Percentiles rank a stretch among this genome's conserved stretches.
phyloP scores from a whole-genome alignment of 2,888 invertebrate species.

The Junonia oenone region DNA sequence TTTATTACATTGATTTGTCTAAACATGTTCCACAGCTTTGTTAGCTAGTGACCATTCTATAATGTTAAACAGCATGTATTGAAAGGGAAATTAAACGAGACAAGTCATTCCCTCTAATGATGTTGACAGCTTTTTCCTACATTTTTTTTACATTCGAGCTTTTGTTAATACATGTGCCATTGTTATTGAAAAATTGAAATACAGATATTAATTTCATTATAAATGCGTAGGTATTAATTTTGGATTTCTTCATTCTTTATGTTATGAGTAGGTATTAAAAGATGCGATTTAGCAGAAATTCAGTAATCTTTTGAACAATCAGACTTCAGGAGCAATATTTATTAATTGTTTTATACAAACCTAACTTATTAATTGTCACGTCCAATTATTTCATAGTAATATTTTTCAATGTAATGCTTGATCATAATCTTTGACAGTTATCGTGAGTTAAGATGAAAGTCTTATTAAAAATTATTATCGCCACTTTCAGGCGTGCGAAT shows the following conservation, averaged over 20 bases:
- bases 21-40: background rate
- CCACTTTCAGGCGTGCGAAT: slow-evolving; percentile 21
- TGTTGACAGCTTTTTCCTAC: background rate
- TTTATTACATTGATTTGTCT: slow-evolving; percentile 9
- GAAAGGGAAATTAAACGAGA: background rate
- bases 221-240: no score
- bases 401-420: background rate
- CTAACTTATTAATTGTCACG: background rate
- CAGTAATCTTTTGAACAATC: no score
- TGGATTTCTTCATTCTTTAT: no score
- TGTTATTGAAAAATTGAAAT: no score
- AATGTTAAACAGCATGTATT: background rate
- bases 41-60: background rate
- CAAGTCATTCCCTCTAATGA: background rate
- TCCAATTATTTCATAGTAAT: background rate
- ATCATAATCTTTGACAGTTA: background rate
- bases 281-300: no score
- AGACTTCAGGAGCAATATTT: no score
- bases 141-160: background rate
- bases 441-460: slow-evolving; percentile 17
- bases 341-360: no score
- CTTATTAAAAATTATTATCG: slow-evolving; percentile 21
- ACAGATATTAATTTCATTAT: no score
- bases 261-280: no score
- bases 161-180: background rate